These are phyloP conservation scores for Benitochromis conjunctus DNA, from an alignment of 2,113 vertebrate genomes.

Conservation along the genomic window DNA sequence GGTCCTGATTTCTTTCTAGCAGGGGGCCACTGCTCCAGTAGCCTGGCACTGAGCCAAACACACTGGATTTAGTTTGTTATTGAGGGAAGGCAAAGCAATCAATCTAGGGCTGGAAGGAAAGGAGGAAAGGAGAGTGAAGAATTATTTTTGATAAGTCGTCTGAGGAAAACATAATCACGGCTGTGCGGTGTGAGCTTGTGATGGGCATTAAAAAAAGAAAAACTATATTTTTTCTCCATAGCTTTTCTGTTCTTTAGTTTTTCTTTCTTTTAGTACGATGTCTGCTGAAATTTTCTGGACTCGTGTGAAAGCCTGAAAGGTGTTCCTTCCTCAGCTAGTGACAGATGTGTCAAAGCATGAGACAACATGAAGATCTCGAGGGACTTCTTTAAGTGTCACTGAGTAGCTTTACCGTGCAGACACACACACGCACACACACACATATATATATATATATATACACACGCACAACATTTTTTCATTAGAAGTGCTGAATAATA, in stretches of 20 bases:
- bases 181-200: constrained; percentile 25
- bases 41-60: constrained; percentile 31
- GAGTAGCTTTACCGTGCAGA: constrained; percentile 14
- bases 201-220: constrained; percentile 5
- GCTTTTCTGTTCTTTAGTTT: not conserved
- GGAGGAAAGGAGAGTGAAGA: constrained; percentile 11
- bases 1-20: constrained; percentile 47
- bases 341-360: constrained; percentile 64
- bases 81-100: constrained; percentile 51
- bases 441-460: not conserved
- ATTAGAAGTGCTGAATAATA: constrained; percentile 68
- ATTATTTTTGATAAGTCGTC: constrained; percentile 55
- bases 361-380: constrained; percentile 41
- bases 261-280: not conserved
- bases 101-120: constrained; percentile 22
- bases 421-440: not conserved
- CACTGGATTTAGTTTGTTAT: constrained; percentile 27
- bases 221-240: not conserved
- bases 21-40: constrained; percentile 26
- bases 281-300: constrained; percentile 13
- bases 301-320: constrained; percentile 39
- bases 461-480: constrained; percentile 3
- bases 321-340: constrained; percentile 40
- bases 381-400: constrained; percentile 63
- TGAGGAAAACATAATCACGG: constrained; percentile 55